Base-by-base conservation (phyloP, 1,140 invertebrate species). In the Saccostrea glomerata region DNA sequence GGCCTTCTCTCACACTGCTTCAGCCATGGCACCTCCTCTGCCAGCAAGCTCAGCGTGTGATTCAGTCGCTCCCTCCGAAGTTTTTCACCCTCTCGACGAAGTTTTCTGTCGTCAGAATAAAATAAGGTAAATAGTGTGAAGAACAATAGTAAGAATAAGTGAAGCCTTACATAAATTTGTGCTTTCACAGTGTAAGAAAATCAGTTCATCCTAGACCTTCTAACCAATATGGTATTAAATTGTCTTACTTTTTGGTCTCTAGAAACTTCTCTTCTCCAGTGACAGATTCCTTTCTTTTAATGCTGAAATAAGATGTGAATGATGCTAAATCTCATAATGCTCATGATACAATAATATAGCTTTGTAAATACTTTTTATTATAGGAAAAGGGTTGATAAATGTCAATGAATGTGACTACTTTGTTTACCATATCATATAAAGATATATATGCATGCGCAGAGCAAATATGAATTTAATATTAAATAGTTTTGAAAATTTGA, bases 11-110 rank as follows among this genome's bases (percentile, higher is more conserved):
- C 85, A 77, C 47, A 70, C 0, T 86, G 54, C 7, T 85, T 63
- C 23, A 87, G 84, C 89, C 89, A 90, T 25, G 89, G 89, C 13
- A 88, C 86, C n/a, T 87, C 86, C 55, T 90, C 84, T 20, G 89
- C 86, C 25, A 90, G 77, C 17, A 86, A 55, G 20, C 84, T 30
- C 12, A 90, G 17, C 2, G 66, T 66, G 0, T 47, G 40, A 9
- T 88, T 90, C 70, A 90, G 56, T 40, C 58, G 77, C 23, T 90
- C 89, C 55, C 89, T 55, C n/a, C 89, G 54, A 11, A 86, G 6
- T 30, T 90, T 90, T 60, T 90, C 89, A 66, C 89, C 89, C 56
- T 66, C 84, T 58, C 87, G 83, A 17, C 89, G 36, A 54, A 40
- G 84, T 86, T 58, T 70, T 77, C 89, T 90, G 60, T n/a, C 73